Conservation (phyloP, 2,113 vertebrate species). For the Malurus alboscapulatus region DNA sequence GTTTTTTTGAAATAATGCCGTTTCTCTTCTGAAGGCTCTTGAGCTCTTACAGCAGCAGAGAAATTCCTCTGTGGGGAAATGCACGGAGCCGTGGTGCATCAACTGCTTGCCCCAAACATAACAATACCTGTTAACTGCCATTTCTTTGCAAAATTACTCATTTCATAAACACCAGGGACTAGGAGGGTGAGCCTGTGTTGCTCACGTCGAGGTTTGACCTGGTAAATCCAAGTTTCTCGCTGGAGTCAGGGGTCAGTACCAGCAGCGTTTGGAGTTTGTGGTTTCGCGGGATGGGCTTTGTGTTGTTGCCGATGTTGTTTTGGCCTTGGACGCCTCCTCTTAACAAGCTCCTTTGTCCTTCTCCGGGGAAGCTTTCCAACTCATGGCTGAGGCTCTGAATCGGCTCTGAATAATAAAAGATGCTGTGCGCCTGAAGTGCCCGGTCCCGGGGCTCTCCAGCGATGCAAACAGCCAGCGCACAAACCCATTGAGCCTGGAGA, state of each 20-base stretch:
- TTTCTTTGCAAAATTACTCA: neutral
- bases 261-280: neutral
- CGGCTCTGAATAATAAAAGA: neutral
- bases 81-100: neutral
- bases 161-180: neutral
- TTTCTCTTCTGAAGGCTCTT: neutral
- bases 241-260: neutral
- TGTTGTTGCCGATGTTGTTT: neutral
- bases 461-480: neutral
- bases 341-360: neutral
- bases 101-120: neutral
- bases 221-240: neutral
- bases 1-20: neutral
- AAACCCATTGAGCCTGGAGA: neutral
- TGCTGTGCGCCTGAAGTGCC: neutral
- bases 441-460: neutral
- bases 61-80: neutral
- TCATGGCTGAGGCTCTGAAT: neutral
- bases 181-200: rapidly evolving
- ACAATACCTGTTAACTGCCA: neutral
- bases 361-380: neutral
- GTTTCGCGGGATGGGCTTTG: neutral
- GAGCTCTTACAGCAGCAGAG: neutral
- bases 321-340: neutral
- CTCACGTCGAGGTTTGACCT: neutral